Percentiles rank a stretch among this genome's conserved stretches.
Conservation (phyloP, 2,888 invertebrate genomes). For the Temnothorax ravouxi region DNA sequence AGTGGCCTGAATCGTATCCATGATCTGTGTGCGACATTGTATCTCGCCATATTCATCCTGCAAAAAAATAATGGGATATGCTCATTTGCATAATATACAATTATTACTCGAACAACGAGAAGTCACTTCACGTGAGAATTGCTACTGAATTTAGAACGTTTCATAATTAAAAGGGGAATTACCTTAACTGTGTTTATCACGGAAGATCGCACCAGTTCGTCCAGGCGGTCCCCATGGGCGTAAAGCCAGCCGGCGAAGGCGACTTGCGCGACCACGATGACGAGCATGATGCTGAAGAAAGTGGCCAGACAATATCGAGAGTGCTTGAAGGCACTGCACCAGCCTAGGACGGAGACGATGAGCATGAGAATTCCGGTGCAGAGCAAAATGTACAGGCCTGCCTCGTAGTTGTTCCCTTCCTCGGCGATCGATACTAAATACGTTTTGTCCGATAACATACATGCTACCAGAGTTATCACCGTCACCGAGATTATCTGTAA, state of each 20-base stretch:
- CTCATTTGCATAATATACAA: background rate
- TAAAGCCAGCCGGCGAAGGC: conserved; percentile 93
- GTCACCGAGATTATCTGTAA: conserved; percentile 91
- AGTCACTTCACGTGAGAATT: background rate
- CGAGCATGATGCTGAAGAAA: conserved; percentile 93
- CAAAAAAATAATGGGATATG: background rate
- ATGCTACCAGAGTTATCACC: conserved; percentile 91
- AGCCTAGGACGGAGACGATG: conserved; percentile 93
- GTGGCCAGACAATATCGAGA: conserved; percentile 92
- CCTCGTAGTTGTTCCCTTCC: conserved; percentile 89
- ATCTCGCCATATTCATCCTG: conserved; percentile 83
- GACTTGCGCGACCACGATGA: conserved; percentile 93
- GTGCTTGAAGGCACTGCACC: conserved; percentile 93
- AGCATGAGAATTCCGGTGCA: conserved; percentile 91
- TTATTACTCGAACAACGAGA: background rate
- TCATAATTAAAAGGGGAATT: conserved; percentile 38
- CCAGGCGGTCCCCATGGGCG: conserved; percentile 90
- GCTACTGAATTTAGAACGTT: background rate
- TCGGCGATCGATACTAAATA: conserved; percentile 91
- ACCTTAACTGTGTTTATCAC: conserved; percentile 83
- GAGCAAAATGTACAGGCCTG: conserved; percentile 91
- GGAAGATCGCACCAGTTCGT: conserved; percentile 88
- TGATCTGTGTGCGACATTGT: conserved; percentile 77
- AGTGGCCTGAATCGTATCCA: conserved; percentile 86
- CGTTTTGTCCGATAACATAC: conserved; percentile 92